Base-by-base conservation (phyloP, 2,888 invertebrate genomes). In the Pecten maximus region DNA sequence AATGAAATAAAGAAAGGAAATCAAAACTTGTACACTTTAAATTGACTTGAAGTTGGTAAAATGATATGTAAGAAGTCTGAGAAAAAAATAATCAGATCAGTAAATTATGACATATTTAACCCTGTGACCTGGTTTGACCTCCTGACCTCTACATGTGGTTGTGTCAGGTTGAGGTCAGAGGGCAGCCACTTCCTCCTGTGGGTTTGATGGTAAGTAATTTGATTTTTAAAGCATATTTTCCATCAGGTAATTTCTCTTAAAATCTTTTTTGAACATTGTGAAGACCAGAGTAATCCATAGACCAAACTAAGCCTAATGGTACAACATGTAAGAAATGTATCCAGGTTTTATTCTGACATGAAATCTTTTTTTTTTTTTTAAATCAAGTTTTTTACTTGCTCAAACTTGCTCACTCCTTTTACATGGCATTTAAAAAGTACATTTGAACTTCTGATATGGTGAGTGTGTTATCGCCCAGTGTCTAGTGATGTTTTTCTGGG, bases 91-190 rank as follows among this genome's bases (percentile, higher is more conserved):
- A 28, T 74, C 74, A 74, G 74, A 35, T 74, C 23, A 74, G 74
- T 74, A 23, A 74, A 74, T 74, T 74, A 74, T 74, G 74, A 74
- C 74, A 74, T 35, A 35, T 74, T 74, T 74, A 74, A 74, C 74
- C 74, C 74, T 28, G 74, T 74, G 74, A 74, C 74, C 54, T 54
- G n/a, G 19, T 19, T 54, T 54, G n/a, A 54, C 54, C 74, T 74
- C 74, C 74, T 74, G 74, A 74, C 74, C 74, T 74, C 74, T 74
- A 74, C 74, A 74, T 74, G 74, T 74, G 74, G 74, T 74, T 74
- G 74, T 74, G 74, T 28, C 74, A 74, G 35, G 60, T 60, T 60
- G 23, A 8, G 60, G 74, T 74, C 15, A 35, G 74, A 74, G 23
- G 35, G 28, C 74, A 74, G 35, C 35, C 74, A 74, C 74, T 74